phyloP scores from a whole-genome alignment of 2,888 invertebrate genomes.

The Aspidiotus destructor region DNA sequence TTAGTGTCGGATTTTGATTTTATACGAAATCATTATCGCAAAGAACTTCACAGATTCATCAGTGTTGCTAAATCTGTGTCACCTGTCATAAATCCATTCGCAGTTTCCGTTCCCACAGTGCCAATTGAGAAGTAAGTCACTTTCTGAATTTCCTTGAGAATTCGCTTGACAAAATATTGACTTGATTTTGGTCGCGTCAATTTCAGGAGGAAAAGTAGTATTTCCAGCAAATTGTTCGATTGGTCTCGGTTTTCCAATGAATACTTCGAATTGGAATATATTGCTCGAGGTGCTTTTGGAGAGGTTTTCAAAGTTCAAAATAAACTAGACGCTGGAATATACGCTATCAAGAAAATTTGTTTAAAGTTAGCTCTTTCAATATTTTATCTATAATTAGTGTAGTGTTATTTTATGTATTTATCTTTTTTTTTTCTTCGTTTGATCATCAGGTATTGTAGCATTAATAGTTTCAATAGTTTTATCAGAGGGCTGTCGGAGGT shows the following conservation, averaged over 20 bases:
- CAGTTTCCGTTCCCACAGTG: slow-evolving; percentile 9
- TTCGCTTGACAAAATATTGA: background rate
- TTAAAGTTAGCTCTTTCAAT: slow-evolving; percentile 39
- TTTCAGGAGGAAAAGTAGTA: slow-evolving; percentile 8
- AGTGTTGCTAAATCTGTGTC: slow-evolving; percentile 47
- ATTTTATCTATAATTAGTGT: background rate
- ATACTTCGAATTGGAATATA: slow-evolving; percentile 58
- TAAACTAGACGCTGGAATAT: slow-evolving; percentile 63
- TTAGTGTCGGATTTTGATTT: slow-evolving; percentile 59
- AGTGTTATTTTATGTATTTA: background rate
- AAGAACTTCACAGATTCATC: slow-evolving; percentile 55
- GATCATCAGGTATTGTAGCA: slow-evolving; percentile 50
- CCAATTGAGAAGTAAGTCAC: slow-evolving; percentile 6
- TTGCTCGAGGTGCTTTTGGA: slow-evolving; percentile 68
- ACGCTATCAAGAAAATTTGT: slow-evolving; percentile 65
- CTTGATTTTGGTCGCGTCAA: background rate
- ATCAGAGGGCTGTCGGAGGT: slow-evolving; percentile 64
- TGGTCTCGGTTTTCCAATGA: slow-evolving; percentile 53
- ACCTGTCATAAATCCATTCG: slow-evolving; percentile 9
- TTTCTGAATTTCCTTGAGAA: background rate
- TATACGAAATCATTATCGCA: slow-evolving; percentile 58
- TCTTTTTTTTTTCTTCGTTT: slow-evolving; percentile 41
- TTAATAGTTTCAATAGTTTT: slow-evolving; percentile 45
- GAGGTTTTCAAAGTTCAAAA: slow-evolving; percentile 64
- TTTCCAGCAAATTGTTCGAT: slow-evolving; percentile 32